phyloP scores from a whole-genome alignment of 2,888 invertebrate species.

The Leucania comma region DNA sequence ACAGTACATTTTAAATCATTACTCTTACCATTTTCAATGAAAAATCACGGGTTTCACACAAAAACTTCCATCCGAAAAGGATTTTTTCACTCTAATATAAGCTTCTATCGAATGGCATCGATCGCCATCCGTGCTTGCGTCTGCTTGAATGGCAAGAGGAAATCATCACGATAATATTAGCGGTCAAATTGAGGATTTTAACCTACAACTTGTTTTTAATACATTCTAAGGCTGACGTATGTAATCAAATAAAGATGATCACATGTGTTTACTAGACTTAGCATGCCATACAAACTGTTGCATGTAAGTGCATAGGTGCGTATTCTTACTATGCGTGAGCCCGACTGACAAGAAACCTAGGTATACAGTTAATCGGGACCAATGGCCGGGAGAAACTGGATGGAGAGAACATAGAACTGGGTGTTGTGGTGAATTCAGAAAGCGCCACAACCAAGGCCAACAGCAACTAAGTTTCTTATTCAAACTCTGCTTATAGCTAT shows the following conservation, averaged over 20 bases:
- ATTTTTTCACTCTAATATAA: not conserved
- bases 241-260: conserved; percentile 20
- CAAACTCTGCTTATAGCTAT: too few relatives aligned
- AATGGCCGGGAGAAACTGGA: conserved; percentile 6
- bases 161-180: not conserved
- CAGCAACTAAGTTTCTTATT: too few relatives aligned
- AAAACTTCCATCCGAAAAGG: not conserved
- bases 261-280: not conserved
- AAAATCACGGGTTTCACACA: not conserved
- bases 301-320: not conserved
- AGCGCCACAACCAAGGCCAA: too few relatives aligned
- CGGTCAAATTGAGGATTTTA: conserved; percentile 16
- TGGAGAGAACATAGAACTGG: not conserved
- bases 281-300: not conserved
- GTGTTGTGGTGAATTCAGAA: not conserved
- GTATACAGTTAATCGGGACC: not conserved
- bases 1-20: not conserved
- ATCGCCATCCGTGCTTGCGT: not conserved
- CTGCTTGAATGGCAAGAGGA: conserved; percentile 12
- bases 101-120: not conserved
- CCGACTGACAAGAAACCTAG: not conserved
- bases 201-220: conserved; percentile 27
- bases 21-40: conserved; percentile 32
- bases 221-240: conserved; percentile 25
- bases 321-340: not conserved